These are phyloP conservation scores for Pandemis heparana DNA, from an alignment of 2,888 invertebrate species.

Conservation along the genomic window DNA sequence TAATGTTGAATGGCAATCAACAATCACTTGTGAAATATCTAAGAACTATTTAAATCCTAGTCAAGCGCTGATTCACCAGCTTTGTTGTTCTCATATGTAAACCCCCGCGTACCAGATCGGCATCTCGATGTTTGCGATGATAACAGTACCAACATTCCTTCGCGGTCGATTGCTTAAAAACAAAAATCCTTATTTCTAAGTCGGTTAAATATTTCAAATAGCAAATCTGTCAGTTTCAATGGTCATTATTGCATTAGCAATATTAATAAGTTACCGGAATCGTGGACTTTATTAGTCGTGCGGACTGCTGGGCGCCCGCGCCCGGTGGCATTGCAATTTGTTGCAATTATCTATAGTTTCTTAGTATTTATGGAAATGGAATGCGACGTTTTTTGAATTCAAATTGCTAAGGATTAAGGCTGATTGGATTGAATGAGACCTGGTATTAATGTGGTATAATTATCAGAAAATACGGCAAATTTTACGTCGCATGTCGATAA, in stretches of 20 bases:
- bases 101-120: slow-evolving; percentile 4
- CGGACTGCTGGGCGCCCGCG: slow-evolving; percentile 3
- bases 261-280: slow-evolving; percentile 31
- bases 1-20: neutral
- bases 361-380: slow-evolving; percentile 26
- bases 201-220: slow-evolving; percentile 9
- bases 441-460: slow-evolving; percentile 1
- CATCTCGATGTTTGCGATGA: slow-evolving; percentile 23
- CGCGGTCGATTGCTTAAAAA: slow-evolving; percentile 16
- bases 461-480: neutral
- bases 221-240: slow-evolving; percentile 13
- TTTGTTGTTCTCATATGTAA: slow-evolving; percentile 8
- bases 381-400: slow-evolving; percentile 14
- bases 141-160: slow-evolving; percentile 32
- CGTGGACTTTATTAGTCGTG: slow-evolving; percentile 29
- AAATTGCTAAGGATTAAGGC: slow-evolving; percentile 8
- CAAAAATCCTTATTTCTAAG: neutral
- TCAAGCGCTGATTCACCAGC: slow-evolving; percentile 6
- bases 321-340: slow-evolving; percentile 24
- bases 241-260: slow-evolving; percentile 8
- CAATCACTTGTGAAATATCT: no score
- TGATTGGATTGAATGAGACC: neutral
- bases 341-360: slow-evolving; percentile 35
- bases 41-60: neutral
- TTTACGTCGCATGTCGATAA: no score